Conservation (phyloP, 2,113 vertebrate species). For the Cryptoleucopteryx plumbea region DNA sequence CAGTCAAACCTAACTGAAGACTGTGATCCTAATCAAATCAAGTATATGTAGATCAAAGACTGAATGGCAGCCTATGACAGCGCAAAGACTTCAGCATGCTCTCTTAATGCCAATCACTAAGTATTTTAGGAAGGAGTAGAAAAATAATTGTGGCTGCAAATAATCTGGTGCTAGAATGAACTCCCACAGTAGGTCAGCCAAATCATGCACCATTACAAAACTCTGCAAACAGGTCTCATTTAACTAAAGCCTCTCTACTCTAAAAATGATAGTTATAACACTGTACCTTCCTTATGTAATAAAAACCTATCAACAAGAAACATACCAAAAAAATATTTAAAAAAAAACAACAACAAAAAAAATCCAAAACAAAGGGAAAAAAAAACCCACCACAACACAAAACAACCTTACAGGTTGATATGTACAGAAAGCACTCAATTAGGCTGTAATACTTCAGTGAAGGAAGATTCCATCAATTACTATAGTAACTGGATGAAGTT, state of each 20-base stretch:
- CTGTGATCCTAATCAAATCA: not conserved
- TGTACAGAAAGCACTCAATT: not conserved
- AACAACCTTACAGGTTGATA: not conserved
- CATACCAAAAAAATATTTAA: not conserved
- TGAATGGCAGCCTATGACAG: not conserved
- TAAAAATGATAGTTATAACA: not conserved
- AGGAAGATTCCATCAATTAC: not conserved
- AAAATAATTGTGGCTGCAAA: not conserved
- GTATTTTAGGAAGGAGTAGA: not conserved
- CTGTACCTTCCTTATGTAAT: not conserved
- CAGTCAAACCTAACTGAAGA: not conserved
- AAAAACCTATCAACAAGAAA: not conserved
- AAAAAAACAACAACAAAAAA: not conserved
- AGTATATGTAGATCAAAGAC: not conserved
- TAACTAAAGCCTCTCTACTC: not conserved
- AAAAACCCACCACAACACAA: rapidly evolving
- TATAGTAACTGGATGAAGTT: not conserved
- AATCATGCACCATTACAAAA: not conserved
- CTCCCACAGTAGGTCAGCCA: not conserved
- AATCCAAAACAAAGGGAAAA: not conserved
- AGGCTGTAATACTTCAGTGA: not conserved
- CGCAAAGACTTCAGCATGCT: not conserved
- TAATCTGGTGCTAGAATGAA: not conserved
- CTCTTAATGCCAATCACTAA: not conserved
- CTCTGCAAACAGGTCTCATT: not conserved